Evolutionary conservation across 2,888 invertebrate genomes (phyloP), one percentile per base, ranked within the genome.

Genomic region (Thymelicus sylvestris): DNA sequence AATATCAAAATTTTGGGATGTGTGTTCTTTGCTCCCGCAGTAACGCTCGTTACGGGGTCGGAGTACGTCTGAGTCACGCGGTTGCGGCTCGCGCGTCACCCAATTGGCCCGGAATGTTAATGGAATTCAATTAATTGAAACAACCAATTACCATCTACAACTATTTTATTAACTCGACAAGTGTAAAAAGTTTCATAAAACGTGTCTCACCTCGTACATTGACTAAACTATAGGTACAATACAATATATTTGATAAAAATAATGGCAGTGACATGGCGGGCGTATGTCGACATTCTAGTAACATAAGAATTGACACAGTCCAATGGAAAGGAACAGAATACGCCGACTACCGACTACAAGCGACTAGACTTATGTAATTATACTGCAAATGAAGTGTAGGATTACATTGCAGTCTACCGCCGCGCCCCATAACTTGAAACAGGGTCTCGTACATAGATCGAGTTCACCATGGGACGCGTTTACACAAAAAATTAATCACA

Each of bases 281-380:
- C 93, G 86, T 93, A 95, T 95, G 95, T 94, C 93, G 89, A 94
- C 87, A 95, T 95, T 95, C 95, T 95, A 95, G 94, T 90, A 93
- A 88, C 86, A 94, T 90, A 94, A 95, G 95, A 95, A 95, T 94
- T 94, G 95, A 95, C 95, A 94, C 95, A 95, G 94, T 95, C 95
- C 93, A 90, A 84, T 91, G 86, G 80, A 83, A 90, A 88, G 85
- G 85, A 91, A 90, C 88, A 89, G 85, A 90, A 88, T 90, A 90
- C 83, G 81, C 81, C 83, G 74, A 79, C 77, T 76, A 73, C 81
- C 81, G 82, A 79, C 74, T 83, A 84, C 78, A 86, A 88, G 87
- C 89, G 80, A 82, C 65, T 66, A 70, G 50, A 65, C 64, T 57
- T 70, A 83, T 86, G 83, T 89, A 85, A 85, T 77, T 70, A 65